phyloP scores from a whole-genome alignment of 2,113 vertebrate genomes.

The Sula dactylatra region DNA sequence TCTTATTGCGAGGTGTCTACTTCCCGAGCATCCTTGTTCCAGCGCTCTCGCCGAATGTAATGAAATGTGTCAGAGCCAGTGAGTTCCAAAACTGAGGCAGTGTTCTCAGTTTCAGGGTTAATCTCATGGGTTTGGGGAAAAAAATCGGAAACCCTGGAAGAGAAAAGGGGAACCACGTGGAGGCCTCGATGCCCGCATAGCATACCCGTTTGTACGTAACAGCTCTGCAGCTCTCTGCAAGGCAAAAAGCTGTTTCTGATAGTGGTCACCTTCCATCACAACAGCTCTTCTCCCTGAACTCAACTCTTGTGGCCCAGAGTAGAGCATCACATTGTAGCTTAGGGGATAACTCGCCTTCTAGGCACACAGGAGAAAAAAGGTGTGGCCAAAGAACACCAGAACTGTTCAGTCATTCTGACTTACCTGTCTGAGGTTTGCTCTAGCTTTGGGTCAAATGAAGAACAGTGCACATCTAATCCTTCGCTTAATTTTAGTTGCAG shows the following conservation, averaged over 20 bases:
- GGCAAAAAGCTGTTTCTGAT: background rate
- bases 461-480: background rate
- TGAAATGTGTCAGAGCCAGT: background rate
- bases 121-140: background rate
- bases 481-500: background rate
- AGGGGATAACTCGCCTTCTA: background rate
- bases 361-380: background rate
- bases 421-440: background rate
- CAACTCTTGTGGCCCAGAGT: background rate
- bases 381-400: background rate
- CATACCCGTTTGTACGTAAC: no score
- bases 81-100: background rate
- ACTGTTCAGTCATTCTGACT: rapidly evolving
- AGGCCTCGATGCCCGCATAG: no score
- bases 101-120: background rate
- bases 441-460: background rate
- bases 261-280: background rate
- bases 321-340: background rate
- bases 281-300: background rate
- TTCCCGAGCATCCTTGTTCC: background rate
- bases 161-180: background rate
- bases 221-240: background rate
- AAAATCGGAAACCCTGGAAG: background rate
- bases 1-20: background rate
- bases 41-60: background rate